Evolutionary conservation across 2,888 invertebrate genomes (phyloP), one percentile per base, ranked within the genome.

Genomic region (Melanchra persicariae): DNA sequence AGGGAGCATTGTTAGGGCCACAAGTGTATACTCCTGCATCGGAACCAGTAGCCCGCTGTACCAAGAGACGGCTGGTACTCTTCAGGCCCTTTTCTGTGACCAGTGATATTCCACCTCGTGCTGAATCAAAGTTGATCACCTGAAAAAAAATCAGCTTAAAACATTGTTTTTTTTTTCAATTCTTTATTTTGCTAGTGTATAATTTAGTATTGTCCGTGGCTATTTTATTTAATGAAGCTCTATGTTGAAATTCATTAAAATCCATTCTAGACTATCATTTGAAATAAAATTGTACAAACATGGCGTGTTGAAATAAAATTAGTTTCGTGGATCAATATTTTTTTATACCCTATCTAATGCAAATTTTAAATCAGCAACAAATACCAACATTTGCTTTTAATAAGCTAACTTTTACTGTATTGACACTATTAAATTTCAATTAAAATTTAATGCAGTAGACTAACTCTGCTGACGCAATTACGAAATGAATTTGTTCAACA

Each of bases 71-170:
- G 89, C 98, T 98, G 74, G 98, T 98, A 85, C 98, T 98, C 87
- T 97, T 97, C 77, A 97, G 95, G 60, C 98, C 98, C 91, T 98
- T 98, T 91, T 98, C 98, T 51, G 98, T 98, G 83, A 98, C 98
- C 87, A 98, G 96, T 87, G 98, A 98, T 93, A 98, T 98, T 67
- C 98, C 98, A 69, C 98, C 98, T 68, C 98, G 97, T n/a, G 98
- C 98, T 77, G 98, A 98, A 94, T 98, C 98, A 93, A 98, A 98
- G 96, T 98, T 98, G 95, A 98, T 98, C 87, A 97, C 97, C 97
- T 98, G 96, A 66, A 77, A 73, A 66, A 65, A 70, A 10, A 43
- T 10, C 2, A 26, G 8, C 12, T 61, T 49, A n/a, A 26, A 24
- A 47, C 17, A 26, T 30, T 52, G 30, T 34, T 37, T 4, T 37